Evolutionary conservation across 35 echinoderm and acorn worm species (phyloP), one percentile per base, ranked within the genome.

Genomic region (Apostichopus californicus): DNA sequence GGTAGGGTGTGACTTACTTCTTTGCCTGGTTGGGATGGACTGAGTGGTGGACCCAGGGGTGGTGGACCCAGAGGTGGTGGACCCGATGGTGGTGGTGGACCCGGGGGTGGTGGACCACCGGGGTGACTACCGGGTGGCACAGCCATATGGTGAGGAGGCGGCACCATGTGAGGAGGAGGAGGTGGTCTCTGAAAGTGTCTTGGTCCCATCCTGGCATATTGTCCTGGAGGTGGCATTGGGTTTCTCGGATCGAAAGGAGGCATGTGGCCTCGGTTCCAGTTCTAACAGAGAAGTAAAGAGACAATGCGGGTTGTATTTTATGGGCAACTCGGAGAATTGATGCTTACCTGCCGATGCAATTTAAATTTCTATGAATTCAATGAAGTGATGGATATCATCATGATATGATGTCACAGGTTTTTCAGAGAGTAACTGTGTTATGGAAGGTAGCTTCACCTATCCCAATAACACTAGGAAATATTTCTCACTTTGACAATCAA

Each of bases 241-340:
- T 93, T 93, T 93, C 96, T 95, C 1, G 81, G 96, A 58, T 97
- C 96, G 88, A 93, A 96, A 24, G 95, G 87, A 21, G 95, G 92
- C 68, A 93, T 88, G 21, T 81, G 89, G 59, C 91, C 93, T 95
- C 96, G 54, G 75, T 97, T 97, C 96, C 96, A 97, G 46, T 91
- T 92, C 96, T 97, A 81, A 21, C 14, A 13, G 72, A 17, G n/a
- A 17, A 58, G 59, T 21, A 81, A 55, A 81, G 3, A 61, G 12
- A 61, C 58, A 61, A 61, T 60, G 58, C 58, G 12, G 1, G 58
- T 12, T 60, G 57, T 11, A 11, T 60, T 61, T 61, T 61, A 61
- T 61, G 7, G 1, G 5, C 3, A 61, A 61, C 58, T 11, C 8
- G 58, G 8, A 8, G 8, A 61, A 8, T 61, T 61, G 4, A 61